Percentiles rank a stretch among this genome's conserved stretches.
Conservation (phyloP, 2,888 invertebrate species). For the Pediacus dermestoides region DNA sequence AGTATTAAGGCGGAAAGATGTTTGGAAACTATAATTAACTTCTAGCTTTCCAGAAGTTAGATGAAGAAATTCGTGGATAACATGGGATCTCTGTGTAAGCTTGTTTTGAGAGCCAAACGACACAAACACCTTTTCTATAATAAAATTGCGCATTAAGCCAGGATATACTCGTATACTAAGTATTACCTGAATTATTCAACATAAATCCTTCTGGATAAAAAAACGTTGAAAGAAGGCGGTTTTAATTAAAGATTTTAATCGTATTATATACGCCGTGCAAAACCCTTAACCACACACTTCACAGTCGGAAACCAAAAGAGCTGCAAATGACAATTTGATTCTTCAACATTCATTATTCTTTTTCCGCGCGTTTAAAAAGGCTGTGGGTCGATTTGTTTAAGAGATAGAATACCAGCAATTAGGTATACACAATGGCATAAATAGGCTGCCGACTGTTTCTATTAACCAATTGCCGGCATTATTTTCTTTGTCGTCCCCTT, state of each 20-base stretch:
- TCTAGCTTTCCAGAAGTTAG: not conserved
- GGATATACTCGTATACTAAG: too few species aligned
- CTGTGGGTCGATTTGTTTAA: not conserved
- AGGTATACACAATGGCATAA: constrained; percentile 1
- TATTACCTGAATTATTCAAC: too few species aligned
- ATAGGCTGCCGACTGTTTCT: too few species aligned
- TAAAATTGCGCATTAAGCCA: too few species aligned
- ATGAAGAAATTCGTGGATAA: constrained; percentile 1
- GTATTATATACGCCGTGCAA: not conserved
- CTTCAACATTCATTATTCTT: constrained; percentile 1
- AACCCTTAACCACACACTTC: not conserved
- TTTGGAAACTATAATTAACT: constrained; percentile 10
- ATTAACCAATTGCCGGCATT: too few species aligned
- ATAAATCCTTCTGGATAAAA: too few species aligned
- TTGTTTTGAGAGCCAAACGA: too few species aligned
- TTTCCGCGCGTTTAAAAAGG: not conserved
- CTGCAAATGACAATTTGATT: constrained; percentile 2
- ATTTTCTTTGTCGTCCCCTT: too few species aligned
- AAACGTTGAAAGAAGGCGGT: too few species aligned
- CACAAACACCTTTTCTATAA: too few species aligned
- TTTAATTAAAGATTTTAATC: constrained; percentile 1
- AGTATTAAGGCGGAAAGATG: constrained; percentile 9
- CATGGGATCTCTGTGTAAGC: not conserved
- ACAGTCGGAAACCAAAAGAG: not conserved
- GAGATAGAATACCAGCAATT: constrained; percentile 1